Percentiles rank a stretch among this genome's conserved stretches.
These are phyloP conservation scores for Euplagia quadripunctaria DNA, from an alignment of 2,888 invertebrate genomes.

Conservation along the genomic window DNA sequence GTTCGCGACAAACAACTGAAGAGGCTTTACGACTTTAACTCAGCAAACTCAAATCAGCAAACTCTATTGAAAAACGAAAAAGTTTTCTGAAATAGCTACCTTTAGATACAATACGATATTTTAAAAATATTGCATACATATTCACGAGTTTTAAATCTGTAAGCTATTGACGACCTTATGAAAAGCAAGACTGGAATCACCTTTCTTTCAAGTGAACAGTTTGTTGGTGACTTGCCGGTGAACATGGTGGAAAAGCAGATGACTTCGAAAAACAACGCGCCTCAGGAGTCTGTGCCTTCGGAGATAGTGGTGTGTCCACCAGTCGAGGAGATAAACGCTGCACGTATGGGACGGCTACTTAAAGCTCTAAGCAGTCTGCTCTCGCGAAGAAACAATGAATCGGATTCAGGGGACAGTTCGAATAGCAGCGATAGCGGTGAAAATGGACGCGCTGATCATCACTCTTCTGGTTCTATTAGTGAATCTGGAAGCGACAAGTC, in stretches of 20 bases:
- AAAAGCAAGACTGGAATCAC: slow-evolving; percentile 65
- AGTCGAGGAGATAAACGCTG: slow-evolving; percentile 83
- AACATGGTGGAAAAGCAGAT: slow-evolving; percentile 65
- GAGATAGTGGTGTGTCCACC: slow-evolving; percentile 84
- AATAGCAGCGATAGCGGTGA: slow-evolving; percentile 82
- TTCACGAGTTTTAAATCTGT: slow-evolving; percentile 45
- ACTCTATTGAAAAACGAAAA: slow-evolving; percentile 63
- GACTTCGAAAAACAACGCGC: slow-evolving; percentile 58
- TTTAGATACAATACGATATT: slow-evolving; percentile 40
- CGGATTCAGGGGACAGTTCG: slow-evolving; percentile 79
- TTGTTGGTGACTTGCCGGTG: slow-evolving; percentile 69
- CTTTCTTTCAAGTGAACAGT: slow-evolving; percentile 72
- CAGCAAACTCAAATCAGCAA: slow-evolving; percentile 19
- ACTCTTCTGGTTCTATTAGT: slow-evolving; percentile 87
- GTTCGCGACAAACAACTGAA: slow-evolving; percentile 5
- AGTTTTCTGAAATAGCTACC: slow-evolving; percentile 65
- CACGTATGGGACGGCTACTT: slow-evolving; percentile 89
- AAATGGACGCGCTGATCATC: slow-evolving; percentile 71
- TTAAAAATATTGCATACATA: slow-evolving; percentile 39
- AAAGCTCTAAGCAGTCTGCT: slow-evolving; percentile 89
- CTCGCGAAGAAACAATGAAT: slow-evolving; percentile 83
- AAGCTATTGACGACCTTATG: slow-evolving; percentile 71
- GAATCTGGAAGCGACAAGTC: slow-evolving; percentile 89
- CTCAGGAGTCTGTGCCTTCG: slow-evolving; percentile 75
- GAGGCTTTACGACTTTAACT: slow-evolving; percentile 48